phyloP scores from a whole-genome alignment of 2,797 vertebrate species.

The Synanceia verrucosa region DNA sequence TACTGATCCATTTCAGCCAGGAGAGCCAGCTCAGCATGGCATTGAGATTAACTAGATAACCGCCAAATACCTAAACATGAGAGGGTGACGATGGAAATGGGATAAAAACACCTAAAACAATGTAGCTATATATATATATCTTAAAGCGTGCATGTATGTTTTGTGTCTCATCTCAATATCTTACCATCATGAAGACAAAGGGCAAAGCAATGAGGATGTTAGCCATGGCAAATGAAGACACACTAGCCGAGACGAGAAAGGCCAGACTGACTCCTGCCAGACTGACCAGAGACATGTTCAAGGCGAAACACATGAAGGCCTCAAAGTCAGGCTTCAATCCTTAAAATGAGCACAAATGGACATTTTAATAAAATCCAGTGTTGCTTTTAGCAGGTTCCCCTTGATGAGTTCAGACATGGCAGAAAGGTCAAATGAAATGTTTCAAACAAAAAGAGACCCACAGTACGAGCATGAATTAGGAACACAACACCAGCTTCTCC shows the following conservation, averaged over 20 bases:
- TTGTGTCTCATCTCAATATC: not conserved
- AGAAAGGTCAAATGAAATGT: conserved; percentile 6
- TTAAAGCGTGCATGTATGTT: not conserved
- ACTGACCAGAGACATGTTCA: conserved; percentile 83
- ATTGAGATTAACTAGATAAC: conserved; percentile 85
- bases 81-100: not conserved
- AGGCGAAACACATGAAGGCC: conserved; percentile 78
- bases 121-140: not conserved
- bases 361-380: not conserved
- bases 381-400: not conserved
- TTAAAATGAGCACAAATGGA: conserved; percentile 29
- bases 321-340: conserved; percentile 77
- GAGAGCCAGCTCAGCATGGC: conserved; percentile 86
- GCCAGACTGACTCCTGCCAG: conserved; percentile 82
- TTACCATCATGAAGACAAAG: conserved; percentile 88
- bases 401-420: not conserved
- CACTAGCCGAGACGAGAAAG: conserved; percentile 84
- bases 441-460: conserved; percentile 1
- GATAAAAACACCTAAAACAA: not conserved
- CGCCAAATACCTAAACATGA: conserved; percentile 83
- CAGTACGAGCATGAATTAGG: not conserved
- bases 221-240: conserved; percentile 83
- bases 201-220: conserved; percentile 84
- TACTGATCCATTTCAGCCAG: conserved; percentile 86
- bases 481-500: not conserved